Base-by-base conservation (phyloP, 2,888 invertebrate genomes). In the Coenonympha glycerion region DNA sequence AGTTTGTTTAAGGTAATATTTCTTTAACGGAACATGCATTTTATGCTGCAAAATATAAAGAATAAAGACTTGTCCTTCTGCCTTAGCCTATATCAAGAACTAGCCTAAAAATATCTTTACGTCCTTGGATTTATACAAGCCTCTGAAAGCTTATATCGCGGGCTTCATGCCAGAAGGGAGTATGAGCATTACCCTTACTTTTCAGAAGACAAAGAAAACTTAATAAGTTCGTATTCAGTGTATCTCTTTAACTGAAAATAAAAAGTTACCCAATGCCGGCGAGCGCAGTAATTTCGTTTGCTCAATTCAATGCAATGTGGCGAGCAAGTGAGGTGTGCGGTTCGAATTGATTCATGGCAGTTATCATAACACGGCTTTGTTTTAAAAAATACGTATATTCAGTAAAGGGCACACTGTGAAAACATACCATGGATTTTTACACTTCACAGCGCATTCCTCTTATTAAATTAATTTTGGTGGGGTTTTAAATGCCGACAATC, bases 311-410 rank as follows among this genome's bases (percentile, higher is more conserved):
- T 39, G 33, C 28, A 45, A 52, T 34, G 39, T 19, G 26, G 34
- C 15, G 26, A 19, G 11, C 37, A 31, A 34, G 39, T 52, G 44
- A 40, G 39, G 33, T 34, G 52, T 22, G 30, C 19, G 36, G 21
- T 39, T 13, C 26, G 15, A 9, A 28, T 37, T 34, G 49, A 45
- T 53, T 49, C 52, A 45, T 28, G 16, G 19, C 49, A 53, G 48
- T 51, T 51, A 51, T 54, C 50, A 44, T 54, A 51, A 45, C 48
- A 51, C 13, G 44, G 47, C 31, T 24, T 51, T 54, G 48, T 51
- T 48, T 54, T 48, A 48, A 48, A 51, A 51, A n/a, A n/a, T n/a
- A n/a, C n/a, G n/a, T n/a, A 51, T 51, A 54, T 48, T 45, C 22
- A 46, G 39, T 41, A 46, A 49, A 53, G 49, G 31, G 45, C 30